phyloP scores from a whole-genome alignment of 2,888 invertebrate genomes.

The Tineola bisselliella region DNA sequence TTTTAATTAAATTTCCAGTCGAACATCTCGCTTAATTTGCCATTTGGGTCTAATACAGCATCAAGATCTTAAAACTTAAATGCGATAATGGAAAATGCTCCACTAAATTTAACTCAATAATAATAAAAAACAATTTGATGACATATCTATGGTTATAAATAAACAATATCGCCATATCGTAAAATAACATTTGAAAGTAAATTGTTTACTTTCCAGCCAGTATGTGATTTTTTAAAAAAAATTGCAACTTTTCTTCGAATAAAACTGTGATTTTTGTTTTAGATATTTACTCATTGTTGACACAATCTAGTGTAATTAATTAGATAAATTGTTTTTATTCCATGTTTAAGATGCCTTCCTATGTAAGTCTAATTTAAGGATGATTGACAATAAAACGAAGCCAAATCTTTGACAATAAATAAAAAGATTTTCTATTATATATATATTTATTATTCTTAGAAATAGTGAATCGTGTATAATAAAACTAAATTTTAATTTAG shows the following conservation, averaged over 20 bases:
- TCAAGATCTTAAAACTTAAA: no score
- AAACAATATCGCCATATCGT: not conserved
- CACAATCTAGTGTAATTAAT: not conserved
- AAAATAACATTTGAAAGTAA: no score
- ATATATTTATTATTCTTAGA: not conserved
- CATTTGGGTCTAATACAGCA: no score
- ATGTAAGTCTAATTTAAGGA: not conserved
- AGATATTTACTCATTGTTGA: conserved; percentile 10
- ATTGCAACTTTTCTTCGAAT: conserved; percentile 14
- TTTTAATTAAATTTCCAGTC: no score
- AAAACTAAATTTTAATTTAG: no score
- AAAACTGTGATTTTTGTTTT: conserved; percentile 4
- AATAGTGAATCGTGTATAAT: no score
- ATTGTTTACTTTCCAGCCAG: not conserved
- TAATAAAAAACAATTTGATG: no score
- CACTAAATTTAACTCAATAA: no score
- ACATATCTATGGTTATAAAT: no score
- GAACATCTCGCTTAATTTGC: no score
- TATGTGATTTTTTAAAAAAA: not conserved
- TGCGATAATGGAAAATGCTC: no score
- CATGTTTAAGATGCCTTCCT: not conserved
- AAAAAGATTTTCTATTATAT: not conserved
- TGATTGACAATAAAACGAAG: conserved; percentile 11
- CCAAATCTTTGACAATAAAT: conserved; percentile 6
- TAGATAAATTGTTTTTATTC: not conserved